A percentile compares a stretch with the other conserved stretches of the same genome.
These are phyloP conservation scores for Acrobasis repandana DNA, from an alignment of 2,888 invertebrate species.

Conservation along the genomic window DNA sequence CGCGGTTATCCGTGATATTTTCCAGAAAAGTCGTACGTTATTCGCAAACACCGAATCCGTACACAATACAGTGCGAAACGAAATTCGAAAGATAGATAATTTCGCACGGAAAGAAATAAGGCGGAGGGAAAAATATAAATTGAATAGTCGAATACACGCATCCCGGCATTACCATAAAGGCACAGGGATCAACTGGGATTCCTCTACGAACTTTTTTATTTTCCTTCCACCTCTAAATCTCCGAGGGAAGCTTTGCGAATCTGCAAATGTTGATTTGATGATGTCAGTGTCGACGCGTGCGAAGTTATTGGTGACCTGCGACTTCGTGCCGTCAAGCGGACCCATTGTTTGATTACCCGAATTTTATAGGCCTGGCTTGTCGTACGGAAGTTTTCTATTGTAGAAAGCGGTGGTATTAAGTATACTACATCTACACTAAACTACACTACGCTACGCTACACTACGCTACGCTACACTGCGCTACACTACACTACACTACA, in stretches of 20 bases:
- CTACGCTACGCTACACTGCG: no score
- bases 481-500: no score
- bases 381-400: no score
- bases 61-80: constrained; percentile 83
- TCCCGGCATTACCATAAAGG: constrained; percentile 82
- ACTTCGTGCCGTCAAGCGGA: background rate
- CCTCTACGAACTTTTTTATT: constrained; percentile 83
- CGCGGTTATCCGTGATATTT: constrained; percentile 80
- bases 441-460: no score
- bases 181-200: constrained; percentile 81
- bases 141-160: constrained; percentile 83
- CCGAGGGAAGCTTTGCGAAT: constrained; percentile 80
- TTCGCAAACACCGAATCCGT: constrained; percentile 79
- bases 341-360: background rate
- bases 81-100: constrained; percentile 82
- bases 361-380: no score
- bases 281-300: constrained; percentile 45
- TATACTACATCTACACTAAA: no score
- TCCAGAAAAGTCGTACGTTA: constrained; percentile 76
- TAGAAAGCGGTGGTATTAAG: no score
- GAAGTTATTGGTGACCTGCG: constrained; percentile 14
- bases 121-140: constrained; percentile 77
- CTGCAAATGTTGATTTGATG: constrained; percentile 84
- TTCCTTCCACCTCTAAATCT: constrained; percentile 83
- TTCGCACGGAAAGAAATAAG: constrained; percentile 79